Percentiles rank a stretch among this genome's conserved stretches.
phyloP scores from a whole-genome alignment of 1,140 invertebrate species.

The Berghia stephanieae region DNA sequence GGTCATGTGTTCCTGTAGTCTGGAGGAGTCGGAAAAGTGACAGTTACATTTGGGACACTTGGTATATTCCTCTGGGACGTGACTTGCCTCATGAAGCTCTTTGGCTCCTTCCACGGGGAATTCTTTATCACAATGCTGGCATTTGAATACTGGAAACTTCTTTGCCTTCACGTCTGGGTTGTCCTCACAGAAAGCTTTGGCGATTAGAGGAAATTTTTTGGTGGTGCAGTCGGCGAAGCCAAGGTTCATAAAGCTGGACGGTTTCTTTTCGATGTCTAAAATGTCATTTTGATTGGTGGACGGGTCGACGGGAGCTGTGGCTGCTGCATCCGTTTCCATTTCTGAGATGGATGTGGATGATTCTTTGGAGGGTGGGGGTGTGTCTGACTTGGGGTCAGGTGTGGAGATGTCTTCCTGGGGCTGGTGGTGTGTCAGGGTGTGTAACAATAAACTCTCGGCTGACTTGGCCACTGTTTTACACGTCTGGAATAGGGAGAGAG shows the following conservation, averaged over 20 bases:
- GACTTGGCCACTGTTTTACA: conserved; percentile 29
- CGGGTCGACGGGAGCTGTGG: too few species aligned
- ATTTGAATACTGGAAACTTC: conserved; percentile 75
- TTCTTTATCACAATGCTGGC: conserved; percentile 76
- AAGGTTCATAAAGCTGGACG: conserved; percentile 77
- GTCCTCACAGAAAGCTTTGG: conserved; percentile 77
- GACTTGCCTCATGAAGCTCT: conserved; percentile 68
- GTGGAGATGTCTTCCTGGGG: neutral
- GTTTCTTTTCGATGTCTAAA: too few species aligned
- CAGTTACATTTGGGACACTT: conserved; percentile 61
- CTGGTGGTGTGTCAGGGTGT: conserved; percentile 16
- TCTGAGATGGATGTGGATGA: neutral
- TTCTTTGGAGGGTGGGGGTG: neutral
- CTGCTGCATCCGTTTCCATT: too few species aligned
- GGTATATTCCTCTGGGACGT: conserved; percentile 50
- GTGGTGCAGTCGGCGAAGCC: conserved; percentile 82
- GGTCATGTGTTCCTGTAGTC: conserved; percentile 60
- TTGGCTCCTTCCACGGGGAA: conserved; percentile 80
- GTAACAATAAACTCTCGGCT: conserved; percentile 17
- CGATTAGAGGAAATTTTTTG: conserved; percentile 81
- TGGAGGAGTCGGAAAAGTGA: conserved; percentile 55
- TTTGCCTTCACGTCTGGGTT: conserved; percentile 71
- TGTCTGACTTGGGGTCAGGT: neutral
- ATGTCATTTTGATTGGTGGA: too few species aligned
- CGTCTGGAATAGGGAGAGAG: neutral